Percentiles rank a stretch among this genome's conserved stretches.
Evolutionary conservation across 1,140 invertebrate species (phyloP).

Genomic region (Batillaria attramentaria): DNA sequence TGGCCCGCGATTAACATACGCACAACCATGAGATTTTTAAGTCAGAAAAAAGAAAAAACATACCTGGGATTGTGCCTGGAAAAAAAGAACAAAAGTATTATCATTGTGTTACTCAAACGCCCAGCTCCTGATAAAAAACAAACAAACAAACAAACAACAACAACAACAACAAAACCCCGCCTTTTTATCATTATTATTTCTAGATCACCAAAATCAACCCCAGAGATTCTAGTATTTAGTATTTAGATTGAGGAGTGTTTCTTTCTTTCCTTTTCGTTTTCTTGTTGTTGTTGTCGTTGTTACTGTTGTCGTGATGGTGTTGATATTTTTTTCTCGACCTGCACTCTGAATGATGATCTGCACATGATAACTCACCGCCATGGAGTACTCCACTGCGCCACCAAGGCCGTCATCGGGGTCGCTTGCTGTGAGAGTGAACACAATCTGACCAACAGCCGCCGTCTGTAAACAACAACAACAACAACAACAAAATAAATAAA

Average conservation of each 20-base stretch:
- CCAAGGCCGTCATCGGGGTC: slow-evolving; percentile 31
- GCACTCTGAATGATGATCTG: too few species aligned
- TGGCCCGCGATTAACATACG: neutral
- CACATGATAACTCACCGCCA: slow-evolving; percentile 24
- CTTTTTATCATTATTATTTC: neutral
- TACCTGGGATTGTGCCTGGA: slow-evolving; percentile 35
- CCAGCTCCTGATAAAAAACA: too few species aligned
- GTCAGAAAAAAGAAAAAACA: neutral
- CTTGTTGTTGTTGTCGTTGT: neutral
- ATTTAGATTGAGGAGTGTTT: neutral
- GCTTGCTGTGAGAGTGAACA: neutral
- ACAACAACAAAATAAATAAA: neutral
- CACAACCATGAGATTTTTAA: neutral
- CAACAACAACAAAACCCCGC: neutral
- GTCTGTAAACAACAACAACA: neutral
- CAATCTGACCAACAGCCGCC: neutral
- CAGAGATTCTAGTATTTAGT: neutral
- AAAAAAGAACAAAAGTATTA: slow-evolving; percentile 9
- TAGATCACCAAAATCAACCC: neutral
- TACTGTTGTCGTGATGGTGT: neutral
- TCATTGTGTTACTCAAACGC: neutral
- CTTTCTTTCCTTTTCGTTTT: neutral
- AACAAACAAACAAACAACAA: neutral
- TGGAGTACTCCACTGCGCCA: neutral
- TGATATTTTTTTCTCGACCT: neutral